Evolutionary conservation across 2,113 vertebrate species (phyloP).

Genomic region (Tichodroma muraria): DNA sequence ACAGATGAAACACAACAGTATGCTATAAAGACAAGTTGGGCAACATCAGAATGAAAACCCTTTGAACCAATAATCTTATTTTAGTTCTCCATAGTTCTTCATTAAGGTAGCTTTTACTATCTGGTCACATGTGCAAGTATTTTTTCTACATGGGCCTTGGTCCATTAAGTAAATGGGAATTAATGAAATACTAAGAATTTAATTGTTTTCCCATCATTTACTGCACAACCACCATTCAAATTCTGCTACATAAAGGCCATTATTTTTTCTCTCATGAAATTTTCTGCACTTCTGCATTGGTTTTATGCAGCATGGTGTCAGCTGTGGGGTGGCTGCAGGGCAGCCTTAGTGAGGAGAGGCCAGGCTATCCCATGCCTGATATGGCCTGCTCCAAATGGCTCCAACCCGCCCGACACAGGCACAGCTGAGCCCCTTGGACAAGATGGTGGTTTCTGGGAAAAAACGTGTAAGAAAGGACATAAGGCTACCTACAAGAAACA

Average conservation of each 20-base stretch:
- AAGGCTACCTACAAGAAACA: neutral
- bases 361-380: rapidly evolving
- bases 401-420: rapidly evolving
- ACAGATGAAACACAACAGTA: neutral
- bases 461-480: neutral
- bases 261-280: neutral
- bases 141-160: neutral
- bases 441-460: rapidly evolving
- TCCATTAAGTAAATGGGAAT: neutral
- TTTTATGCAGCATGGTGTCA: rapidly evolving
- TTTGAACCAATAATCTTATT: neutral
- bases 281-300: neutral
- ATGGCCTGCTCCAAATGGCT: rapidly evolving
- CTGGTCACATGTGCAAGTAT: neutral
- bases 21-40: neutral
- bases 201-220: neutral
- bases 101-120: neutral
- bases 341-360: neutral
- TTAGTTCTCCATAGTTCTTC: neutral
- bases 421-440: neutral
- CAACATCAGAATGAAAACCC: neutral
- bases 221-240: neutral
- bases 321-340: neutral
- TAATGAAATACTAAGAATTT: neutral
- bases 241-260: neutral